These are phyloP conservation scores for Metellina segmentata DNA, from an alignment of 2,888 invertebrate genomes.

Conservation along the genomic window DNA sequence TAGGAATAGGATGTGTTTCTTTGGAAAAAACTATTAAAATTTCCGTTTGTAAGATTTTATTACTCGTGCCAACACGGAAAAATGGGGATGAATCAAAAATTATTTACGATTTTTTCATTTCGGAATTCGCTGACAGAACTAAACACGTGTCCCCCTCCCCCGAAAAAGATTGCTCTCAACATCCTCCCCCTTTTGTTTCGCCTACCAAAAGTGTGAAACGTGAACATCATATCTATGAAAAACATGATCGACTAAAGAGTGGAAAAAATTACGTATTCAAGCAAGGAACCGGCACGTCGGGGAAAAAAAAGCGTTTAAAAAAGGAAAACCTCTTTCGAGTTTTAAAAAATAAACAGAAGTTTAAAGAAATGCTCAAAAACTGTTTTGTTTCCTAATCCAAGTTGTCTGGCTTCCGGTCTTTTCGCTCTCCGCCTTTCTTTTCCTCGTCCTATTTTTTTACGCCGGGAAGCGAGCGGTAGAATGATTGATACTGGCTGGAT, in stretches of 20 bases:
- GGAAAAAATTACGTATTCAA: slow-evolving; percentile 60
- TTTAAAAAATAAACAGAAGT: slow-evolving; percentile 71
- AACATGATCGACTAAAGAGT: slow-evolving; percentile 38
- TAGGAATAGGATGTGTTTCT: neutral
- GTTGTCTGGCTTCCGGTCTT: slow-evolving; percentile 74
- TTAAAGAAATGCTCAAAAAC: slow-evolving; percentile 71
- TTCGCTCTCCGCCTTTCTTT: slow-evolving; percentile 64
- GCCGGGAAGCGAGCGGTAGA: slow-evolving; percentile 65
- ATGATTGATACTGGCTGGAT: slow-evolving; percentile 75
- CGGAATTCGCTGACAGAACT: slow-evolving; percentile 34
- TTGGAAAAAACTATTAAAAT: neutral
- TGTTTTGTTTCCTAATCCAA: slow-evolving; percentile 76
- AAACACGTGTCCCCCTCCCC: slow-evolving; percentile 16
- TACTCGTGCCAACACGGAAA: neutral
- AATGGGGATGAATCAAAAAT: neutral
- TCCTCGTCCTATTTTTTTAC: slow-evolving; percentile 70
- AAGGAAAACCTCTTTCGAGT: slow-evolving; percentile 32
- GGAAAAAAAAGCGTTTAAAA: slow-evolving; percentile 13
- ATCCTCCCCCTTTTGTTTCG: slow-evolving; percentile 13
- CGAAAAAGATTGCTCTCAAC: slow-evolving; percentile 26
- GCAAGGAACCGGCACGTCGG: slow-evolving; percentile 49
- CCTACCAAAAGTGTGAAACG: slow-evolving; percentile 46
- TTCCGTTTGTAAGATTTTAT: neutral
- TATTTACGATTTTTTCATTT: neutral
- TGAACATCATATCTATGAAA: slow-evolving; percentile 59